Percentiles rank a stretch among this genome's conserved stretches.
Evolutionary conservation across 2,113 vertebrate species (phyloP).

Genomic region (Smithornis capensis): DNA sequence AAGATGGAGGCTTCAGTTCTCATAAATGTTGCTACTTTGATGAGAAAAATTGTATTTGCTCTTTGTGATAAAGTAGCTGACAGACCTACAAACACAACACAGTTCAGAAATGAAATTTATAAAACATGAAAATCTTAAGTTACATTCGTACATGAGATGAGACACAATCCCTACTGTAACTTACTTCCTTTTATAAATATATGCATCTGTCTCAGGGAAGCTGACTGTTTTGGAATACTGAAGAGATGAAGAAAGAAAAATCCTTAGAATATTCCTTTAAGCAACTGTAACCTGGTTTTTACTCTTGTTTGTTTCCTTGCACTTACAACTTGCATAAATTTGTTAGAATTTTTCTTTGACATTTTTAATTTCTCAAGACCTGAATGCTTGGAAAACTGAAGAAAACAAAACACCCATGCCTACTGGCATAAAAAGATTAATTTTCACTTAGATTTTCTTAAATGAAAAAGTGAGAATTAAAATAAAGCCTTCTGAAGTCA

Average conservation of each 20-base stretch:
- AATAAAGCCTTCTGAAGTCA: not conserved
- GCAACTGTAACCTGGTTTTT: not conserved
- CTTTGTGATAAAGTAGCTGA: not conserved
- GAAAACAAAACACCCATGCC: not conserved
- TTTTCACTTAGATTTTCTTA: not conserved
- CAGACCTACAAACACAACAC: not conserved
- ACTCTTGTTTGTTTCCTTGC: not conserved
- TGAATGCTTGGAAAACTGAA: not conserved
- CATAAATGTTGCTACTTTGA: not conserved
- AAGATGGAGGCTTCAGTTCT: not conserved
- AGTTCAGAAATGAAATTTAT: not conserved
- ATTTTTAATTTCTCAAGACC: not conserved
- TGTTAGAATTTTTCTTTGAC: not conserved
- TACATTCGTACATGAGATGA: not conserved
- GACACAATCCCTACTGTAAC: not conserved
- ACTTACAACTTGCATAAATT: not conserved
- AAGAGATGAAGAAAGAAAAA: not conserved
- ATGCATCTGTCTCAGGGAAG: not conserved
- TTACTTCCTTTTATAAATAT: not conserved
- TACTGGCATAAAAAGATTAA: not conserved
- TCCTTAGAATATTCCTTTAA: not conserved
- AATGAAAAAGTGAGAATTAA: not conserved
- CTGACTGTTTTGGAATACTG: not conserved
- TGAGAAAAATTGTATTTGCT: not conserved
- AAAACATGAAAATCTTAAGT: not conserved